Conservation (phyloP, 2,797 vertebrate genomes). For the Gallinago solitaria region DNA sequence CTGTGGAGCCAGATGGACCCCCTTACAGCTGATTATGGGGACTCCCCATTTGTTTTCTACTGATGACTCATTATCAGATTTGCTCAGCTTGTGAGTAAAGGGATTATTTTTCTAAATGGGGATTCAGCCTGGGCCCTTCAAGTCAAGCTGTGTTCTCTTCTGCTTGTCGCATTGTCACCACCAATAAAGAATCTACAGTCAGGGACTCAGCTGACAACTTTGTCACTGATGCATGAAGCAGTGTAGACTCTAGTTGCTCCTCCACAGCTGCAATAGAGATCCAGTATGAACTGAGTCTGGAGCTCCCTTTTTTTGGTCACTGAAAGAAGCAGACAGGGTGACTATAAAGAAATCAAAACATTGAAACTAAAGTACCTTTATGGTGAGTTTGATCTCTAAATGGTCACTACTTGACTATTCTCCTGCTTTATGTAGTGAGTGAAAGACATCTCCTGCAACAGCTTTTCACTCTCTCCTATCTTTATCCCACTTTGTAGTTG, state of each 20-base stretch:
- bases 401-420: background rate
- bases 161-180: conserved; percentile 20
- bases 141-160: conserved; percentile 51
- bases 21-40: background rate
- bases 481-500: background rate
- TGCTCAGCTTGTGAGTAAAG: conserved; percentile 31
- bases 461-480: background rate
- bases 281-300: background rate
- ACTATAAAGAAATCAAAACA: background rate
- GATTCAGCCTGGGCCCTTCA: background rate
- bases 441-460: background rate
- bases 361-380: background rate
- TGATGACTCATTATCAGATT: conserved; percentile 34
- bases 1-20: background rate
- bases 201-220: conserved; percentile 10
- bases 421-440: background rate
- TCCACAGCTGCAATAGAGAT: background rate
- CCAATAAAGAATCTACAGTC: conserved; percentile 41
- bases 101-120: conserved; percentile 17
- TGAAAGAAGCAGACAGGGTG: background rate
- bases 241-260: background rate
- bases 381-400: background rate
- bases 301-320: background rate
- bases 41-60: conserved; percentile 9
- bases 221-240: conserved; percentile 21